phyloP scores from a whole-genome alignment of 2,888 invertebrate species.

The Autographa pulchrina region DNA sequence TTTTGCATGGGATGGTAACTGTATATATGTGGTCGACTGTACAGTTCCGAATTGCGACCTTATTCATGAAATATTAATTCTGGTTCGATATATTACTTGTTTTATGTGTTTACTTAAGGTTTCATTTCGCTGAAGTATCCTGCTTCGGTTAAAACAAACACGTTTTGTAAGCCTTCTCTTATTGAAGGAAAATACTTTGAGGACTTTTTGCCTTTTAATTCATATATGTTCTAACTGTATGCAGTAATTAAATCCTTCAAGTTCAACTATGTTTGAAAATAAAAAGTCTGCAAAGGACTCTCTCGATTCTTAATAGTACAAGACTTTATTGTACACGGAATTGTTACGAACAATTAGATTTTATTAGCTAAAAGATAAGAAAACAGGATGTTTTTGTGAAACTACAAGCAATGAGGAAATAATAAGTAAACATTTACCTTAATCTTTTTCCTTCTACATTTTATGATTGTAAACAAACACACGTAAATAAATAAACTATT shows the following conservation, averaged over 20 bases:
- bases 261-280: not conserved
- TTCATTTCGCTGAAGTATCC: slow-evolving; percentile 15
- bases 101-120: slow-evolving; percentile 18
- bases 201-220: not conserved
- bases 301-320: not conserved
- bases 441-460: not conserved
- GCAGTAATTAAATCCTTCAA: not conserved
- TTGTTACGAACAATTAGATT: slow-evolving; percentile 15
- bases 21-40: not conserved
- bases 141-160: slow-evolving; percentile 21
- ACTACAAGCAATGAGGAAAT: slow-evolving; percentile 8
- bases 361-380: slow-evolving; percentile 22
- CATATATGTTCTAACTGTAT: not conserved
- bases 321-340: slow-evolving; percentile 7
- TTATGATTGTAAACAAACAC: not conserved
- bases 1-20: slow-evolving; percentile 15
- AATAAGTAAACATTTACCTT: slow-evolving; percentile 4
- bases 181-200: not conserved
- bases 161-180: slow-evolving; percentile 10
- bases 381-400: slow-evolving; percentile 17
- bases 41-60: slow-evolving; percentile 21
- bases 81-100: slow-evolving; percentile 36
- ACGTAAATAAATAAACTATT: not conserved
- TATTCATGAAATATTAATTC: slow-evolving; percentile 42
- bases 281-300: not conserved